Base-by-base conservation (phyloP, 2,888 invertebrate species). In the Lymantria monacha region DNA sequence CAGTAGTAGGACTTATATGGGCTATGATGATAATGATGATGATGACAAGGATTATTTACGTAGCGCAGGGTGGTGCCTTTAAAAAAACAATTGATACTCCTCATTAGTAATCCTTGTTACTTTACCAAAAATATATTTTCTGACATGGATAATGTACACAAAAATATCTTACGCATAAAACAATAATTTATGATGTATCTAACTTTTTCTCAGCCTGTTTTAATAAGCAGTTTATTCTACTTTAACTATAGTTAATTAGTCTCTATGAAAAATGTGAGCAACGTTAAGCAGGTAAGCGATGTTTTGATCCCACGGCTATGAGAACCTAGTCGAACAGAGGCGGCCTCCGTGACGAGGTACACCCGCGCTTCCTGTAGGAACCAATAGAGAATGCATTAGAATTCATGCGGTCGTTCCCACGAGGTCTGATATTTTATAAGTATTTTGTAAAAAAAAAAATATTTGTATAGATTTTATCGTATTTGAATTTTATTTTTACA, bases 351-450 rank as follows among this genome's bases (percentile, higher is more conserved):
- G 76, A 76, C 76, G 72, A 48, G 42, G 57, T 55, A 62, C 36
- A 46, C 66, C 67, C 65, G 48, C 36, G 50, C 61, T 68, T 74
- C 76, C 74, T 69, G 43, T 49, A 67, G 72, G 65, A 69, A 42
- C 7, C 14, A 9, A 11, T 41, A 14, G 10, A 41, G 12, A 15
- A 15, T 43, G 40, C 40, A 51, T 47, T 22, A 31, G 30, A 10
- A 33, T 33, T 13, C n/a, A 33, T 12, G 3, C 5, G 5, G 22
- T 5, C 22, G 22, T 22, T 22, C 22, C 22, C 22, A 22, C 22
- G 22, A 22, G 22, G 22, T 22, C 3, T 22, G 22, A 22, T 22
- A 22, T 22, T 22, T 22, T 22, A 22, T 5, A 22, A 22, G 5
- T 22, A 22, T 22, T 22, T 22, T 22, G 5, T 5, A 3, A 22